phyloP scores from a whole-genome alignment of 2,113 vertebrate genomes.

The Sceloporus undulatus region DNA sequence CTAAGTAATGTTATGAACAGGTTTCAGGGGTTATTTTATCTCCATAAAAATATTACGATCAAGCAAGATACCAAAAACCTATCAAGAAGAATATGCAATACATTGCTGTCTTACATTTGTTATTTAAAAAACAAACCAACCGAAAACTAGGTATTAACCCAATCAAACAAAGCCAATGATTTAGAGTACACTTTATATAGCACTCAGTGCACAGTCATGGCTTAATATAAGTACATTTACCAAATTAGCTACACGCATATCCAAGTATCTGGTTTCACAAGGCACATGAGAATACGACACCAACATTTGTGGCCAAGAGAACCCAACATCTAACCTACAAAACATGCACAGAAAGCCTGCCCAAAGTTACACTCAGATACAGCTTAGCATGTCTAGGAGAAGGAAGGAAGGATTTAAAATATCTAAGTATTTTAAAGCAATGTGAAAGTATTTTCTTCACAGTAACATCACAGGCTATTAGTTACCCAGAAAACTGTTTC shows the following conservation, averaged over 20 bases:
- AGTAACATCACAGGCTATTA: neutral
- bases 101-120: constrained; percentile 7
- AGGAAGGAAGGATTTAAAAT: neutral
- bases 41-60: neutral
- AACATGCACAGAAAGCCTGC: neutral
- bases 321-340: constrained; percentile 6
- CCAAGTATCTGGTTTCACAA: constrained; percentile 61
- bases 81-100: constrained; percentile 49
- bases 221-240: constrained; percentile 64
- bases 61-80: constrained; percentile 30
- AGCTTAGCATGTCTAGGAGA: neutral
- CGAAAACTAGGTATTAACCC: constrained; percentile 28
- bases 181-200: constrained; percentile 43
- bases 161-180: constrained; percentile 23
- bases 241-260: constrained; percentile 59
- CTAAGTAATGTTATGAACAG: neutral
- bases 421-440: neutral
- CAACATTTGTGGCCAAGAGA: constrained; percentile 24
- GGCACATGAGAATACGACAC: constrained; percentile 35
- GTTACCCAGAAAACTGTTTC: neutral
- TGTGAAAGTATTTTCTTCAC: neutral
- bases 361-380: constrained; percentile 24
- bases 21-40: neutral
- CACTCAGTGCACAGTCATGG: constrained; percentile 59
- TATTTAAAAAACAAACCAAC: constrained; percentile 23